Evolutionary conservation across 2,113 vertebrate genomes (phyloP).

Genomic region (Gambusia holbrooki): DNA sequence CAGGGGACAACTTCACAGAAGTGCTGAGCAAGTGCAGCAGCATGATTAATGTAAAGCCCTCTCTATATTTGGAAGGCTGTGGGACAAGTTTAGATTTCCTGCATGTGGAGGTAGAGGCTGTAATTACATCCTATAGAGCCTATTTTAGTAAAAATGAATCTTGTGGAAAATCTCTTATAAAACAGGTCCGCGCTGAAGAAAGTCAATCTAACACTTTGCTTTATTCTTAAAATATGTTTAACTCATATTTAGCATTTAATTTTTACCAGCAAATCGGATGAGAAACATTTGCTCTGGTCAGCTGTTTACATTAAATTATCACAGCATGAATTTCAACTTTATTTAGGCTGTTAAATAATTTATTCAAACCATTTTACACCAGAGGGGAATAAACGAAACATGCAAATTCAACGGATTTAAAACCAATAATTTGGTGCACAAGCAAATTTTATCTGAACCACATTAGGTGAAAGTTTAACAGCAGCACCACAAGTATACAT

Average conservation of each 20-base stretch:
- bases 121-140: background rate
- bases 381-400: too few species aligned
- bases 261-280: background rate
- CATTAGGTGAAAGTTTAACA: background rate
- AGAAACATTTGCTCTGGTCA: background rate
- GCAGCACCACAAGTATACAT: background rate
- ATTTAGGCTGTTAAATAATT: background rate
- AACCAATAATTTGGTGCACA: too few species aligned
- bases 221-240: background rate
- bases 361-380: background rate
- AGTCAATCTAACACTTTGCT: background rate
- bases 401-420: too few species aligned
- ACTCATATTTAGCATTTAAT: background rate
- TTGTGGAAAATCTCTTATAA: background rate
- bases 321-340: background rate
- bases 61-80: slow-evolving; percentile 38
- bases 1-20: slow-evolving; percentile 60
- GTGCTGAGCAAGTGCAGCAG: slow-evolving; percentile 54
- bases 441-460: too few species aligned
- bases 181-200: background rate
- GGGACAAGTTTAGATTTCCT: slow-evolving; percentile 21
- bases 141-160: background rate
- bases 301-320: background rate
- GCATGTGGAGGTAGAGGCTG: background rate
- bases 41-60: slow-evolving; percentile 59